Percentiles rank a stretch among this genome's conserved stretches.
Conservation (phyloP, 2,113 vertebrate species). For the Caretta caretta region DNA sequence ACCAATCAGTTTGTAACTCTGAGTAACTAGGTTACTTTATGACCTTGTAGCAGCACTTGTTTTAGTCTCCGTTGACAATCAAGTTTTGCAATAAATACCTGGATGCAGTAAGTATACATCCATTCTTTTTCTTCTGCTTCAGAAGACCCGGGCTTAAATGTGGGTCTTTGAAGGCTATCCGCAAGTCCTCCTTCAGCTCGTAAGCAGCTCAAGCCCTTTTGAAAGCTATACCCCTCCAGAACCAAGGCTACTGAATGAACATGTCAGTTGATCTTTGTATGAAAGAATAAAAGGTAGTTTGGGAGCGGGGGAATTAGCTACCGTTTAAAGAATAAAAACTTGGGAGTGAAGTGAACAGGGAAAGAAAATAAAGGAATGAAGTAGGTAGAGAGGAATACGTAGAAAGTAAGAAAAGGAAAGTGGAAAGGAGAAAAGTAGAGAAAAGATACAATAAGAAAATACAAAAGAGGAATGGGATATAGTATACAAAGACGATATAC, state of each 20-base stretch:
- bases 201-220: background rate
- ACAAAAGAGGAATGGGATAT: background rate
- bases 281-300: background rate
- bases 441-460: background rate
- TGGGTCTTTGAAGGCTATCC: background rate
- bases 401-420: background rate
- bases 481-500: background rate
- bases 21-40: background rate
- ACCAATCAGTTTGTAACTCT: no score
- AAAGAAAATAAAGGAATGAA: background rate
- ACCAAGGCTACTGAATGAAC: background rate
- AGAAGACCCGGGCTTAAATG: background rate
- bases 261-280: background rate
- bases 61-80: background rate
- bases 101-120: background rate
- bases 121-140: background rate
- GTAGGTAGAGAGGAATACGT: background rate
- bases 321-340: background rate
- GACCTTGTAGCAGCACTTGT: background rate
- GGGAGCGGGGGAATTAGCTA: background rate
- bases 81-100: background rate
- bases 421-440: background rate
- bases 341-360: background rate
- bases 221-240: background rate
- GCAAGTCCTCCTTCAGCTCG: background rate